Evolutionary conservation across 1,140 invertebrate species (phyloP), one percentile per base, ranked within the genome.

Genomic region (Zaprionus lachaisei): DNA sequence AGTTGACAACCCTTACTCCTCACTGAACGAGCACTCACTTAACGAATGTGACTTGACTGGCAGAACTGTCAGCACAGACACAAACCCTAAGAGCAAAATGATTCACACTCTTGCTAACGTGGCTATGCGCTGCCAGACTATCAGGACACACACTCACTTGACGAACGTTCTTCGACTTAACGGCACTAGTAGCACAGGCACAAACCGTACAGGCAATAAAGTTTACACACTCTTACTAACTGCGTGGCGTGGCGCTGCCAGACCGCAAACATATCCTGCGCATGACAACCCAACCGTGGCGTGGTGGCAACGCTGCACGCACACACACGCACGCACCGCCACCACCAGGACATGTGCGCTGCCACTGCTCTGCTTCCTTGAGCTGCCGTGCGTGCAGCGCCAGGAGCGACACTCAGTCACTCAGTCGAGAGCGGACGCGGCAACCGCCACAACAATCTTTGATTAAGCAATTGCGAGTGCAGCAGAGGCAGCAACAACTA

Each of bases 401-500:
- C 56, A 55, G 24, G 31, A 14, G 31, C 57, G 41, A 57, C 41
- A 70, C 38, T 41, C 5, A 71, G 68, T 71, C 41, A 75, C 58
- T 63, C 60, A 75, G 72, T 75, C 72, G 72, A 63, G 72, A 75
- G 72, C 72, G 72, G 72, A 75, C 72, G 41, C 41, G 67, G 54
- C 72, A 75, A 75, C 72, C 72, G 67, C 60, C 72, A 75, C 44
- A 75, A 73, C 64, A 73, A 71, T 41, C 64, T 71, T 72, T 71
- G 51, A 34, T 60, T 20, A 63, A 71, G 34, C 51, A 71, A 64
- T 26, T 62, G 31, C 41, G 26, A 68, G 37, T 47, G 47, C 55
- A 44, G 24, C 49, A 54, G 34, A 47, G 11, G 9, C 20, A 49
- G 34, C 61, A 44, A 37, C 38, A 64, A 5, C 5, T 22, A 47